These are phyloP conservation scores for Drosophila equinoxialis DNA, from an alignment of 1,140 invertebrate species.

Conservation along the genomic window DNA sequence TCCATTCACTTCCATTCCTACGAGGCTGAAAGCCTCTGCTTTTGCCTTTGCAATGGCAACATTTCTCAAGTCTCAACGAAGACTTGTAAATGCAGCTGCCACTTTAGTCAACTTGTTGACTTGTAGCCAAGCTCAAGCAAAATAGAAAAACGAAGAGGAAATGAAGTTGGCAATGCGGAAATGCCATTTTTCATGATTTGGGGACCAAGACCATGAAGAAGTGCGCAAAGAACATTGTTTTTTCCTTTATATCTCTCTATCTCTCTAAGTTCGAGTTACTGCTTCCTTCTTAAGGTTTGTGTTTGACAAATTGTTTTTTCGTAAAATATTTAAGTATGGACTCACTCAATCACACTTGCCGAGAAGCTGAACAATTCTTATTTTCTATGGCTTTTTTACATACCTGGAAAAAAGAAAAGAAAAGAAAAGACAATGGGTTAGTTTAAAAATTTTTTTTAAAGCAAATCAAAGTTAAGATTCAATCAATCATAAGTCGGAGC, in stretches of 20 bases:
- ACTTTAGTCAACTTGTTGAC: conserved; percentile 68
- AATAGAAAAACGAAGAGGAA: conserved; percentile 37
- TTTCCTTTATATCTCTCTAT: conserved; percentile 20
- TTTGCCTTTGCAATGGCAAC: conserved; percentile 18
- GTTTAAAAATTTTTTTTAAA: conserved; percentile 7
- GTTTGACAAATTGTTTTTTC: conserved; percentile 54
- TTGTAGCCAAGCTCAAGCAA: conserved; percentile 54
- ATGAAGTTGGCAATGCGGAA: conserved; percentile 74
- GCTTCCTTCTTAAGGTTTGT: conserved; percentile 28
- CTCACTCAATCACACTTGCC: background rate
- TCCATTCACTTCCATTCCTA: background rate
- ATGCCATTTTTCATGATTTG: conserved; percentile 73
- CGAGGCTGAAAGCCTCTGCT: conserved; percentile 1
- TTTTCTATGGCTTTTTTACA: conserved; percentile 19
- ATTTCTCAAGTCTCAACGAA: conserved; percentile 63
- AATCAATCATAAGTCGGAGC: conserved; percentile 70
- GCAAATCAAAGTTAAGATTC: conserved; percentile 22
- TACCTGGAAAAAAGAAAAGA: conserved; percentile 52
- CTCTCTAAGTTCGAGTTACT: background rate
- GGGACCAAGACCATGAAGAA: conserved; percentile 11
- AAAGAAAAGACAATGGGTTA: conserved; percentile 19
- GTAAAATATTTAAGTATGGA: conserved; percentile 10
- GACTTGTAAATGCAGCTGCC: conserved; percentile 62
- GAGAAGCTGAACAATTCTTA: background rate
- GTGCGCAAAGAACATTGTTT: background rate